These are phyloP conservation scores for Odobenus rosmarus DNA, from an alignment of 2,113 vertebrate species.

Conservation along the genomic window DNA sequence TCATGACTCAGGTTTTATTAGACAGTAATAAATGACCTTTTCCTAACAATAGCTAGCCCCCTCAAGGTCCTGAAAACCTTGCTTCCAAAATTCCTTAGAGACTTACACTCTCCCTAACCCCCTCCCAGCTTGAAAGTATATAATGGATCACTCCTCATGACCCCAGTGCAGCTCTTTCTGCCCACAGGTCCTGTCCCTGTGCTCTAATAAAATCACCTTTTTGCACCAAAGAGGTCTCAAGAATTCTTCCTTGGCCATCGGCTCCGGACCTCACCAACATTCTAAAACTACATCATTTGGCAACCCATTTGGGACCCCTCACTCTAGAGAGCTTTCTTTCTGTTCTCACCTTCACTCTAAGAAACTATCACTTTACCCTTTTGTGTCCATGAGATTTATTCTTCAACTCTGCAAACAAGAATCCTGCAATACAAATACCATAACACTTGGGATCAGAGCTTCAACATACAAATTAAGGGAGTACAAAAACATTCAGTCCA, in stretches of 20 bases:
- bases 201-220: background rate
- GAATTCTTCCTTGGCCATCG: background rate
- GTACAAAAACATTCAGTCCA: background rate
- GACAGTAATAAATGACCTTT: background rate
- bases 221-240: background rate
- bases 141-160: background rate
- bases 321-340: background rate
- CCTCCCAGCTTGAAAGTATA: background rate
- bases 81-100: background rate
- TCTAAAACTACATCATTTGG: background rate
- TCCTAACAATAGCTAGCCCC: background rate
- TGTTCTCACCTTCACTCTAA: background rate
- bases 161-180: background rate
- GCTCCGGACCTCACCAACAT: no score
- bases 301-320: background rate
- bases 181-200: background rate
- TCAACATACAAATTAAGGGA: background rate
- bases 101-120: background rate
- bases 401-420: background rate
- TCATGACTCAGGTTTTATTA: background rate
- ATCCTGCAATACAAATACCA: background rate
- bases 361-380: background rate
- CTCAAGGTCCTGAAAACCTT: background rate
- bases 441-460: background rate
- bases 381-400: background rate